Conservation (phyloP, 2,888 invertebrate genomes). For the Mellilla xanthometata region DNA sequence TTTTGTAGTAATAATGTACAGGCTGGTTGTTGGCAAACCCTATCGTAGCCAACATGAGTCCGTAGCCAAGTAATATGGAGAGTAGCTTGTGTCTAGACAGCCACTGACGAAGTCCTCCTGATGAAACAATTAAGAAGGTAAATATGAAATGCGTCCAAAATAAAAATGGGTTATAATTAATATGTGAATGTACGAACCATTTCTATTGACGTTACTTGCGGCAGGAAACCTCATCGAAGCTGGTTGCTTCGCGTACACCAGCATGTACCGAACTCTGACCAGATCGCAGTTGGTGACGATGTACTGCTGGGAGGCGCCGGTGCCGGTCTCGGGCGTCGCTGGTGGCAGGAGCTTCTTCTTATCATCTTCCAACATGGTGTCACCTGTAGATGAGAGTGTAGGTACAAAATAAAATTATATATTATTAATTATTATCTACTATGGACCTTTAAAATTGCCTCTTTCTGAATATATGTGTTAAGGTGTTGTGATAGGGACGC, state of each 20-base stretch:
- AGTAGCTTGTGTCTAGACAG: conserved; percentile 83
- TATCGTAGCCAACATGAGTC: conserved; percentile 84
- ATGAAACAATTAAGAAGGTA: conserved; percentile 30
- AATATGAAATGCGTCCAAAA: neutral
- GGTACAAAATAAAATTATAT: too few species aligned
- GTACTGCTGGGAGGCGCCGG: conserved; percentile 85
- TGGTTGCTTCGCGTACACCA: conserved; percentile 85
- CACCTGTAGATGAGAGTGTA: conserved; percentile 43
- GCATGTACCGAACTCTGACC: conserved; percentile 88
- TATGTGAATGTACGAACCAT: conserved; percentile 45
- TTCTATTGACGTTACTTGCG: conserved; percentile 50
- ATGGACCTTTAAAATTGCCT: too few species aligned
- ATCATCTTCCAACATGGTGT: conserved; percentile 54
- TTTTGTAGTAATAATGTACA: conserved; percentile 84
- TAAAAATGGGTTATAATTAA: neutral
- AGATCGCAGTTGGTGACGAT: conserved; percentile 90
- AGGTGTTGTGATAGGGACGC: too few species aligned
- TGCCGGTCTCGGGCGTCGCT: conserved; percentile 77
- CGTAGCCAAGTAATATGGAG: conserved; percentile 84
- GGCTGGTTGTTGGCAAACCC: conserved; percentile 85
- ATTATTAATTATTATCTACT: too few species aligned
- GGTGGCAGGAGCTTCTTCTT: conserved; percentile 46
- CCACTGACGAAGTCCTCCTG: conserved; percentile 78
- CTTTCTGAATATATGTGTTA: too few species aligned
- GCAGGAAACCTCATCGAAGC: conserved; percentile 64